Evolutionary conservation across 2,113 vertebrate species (phyloP), one percentile per base, ranked within the genome.

Genomic region (Capricornis sumatraensis): DNA sequence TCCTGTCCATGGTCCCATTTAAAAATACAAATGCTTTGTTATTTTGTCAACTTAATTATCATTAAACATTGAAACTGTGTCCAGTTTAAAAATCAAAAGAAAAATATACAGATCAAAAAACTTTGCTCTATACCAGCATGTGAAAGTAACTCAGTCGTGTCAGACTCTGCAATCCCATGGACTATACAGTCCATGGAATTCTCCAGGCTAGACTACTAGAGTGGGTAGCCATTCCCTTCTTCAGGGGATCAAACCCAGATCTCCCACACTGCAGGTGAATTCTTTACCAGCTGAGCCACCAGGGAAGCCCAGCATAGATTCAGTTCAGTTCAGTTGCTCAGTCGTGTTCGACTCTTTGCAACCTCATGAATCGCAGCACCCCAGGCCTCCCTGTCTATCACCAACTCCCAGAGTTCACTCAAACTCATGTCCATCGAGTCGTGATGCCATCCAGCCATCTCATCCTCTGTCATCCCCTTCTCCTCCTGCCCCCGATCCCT

Each of bases 331-430:
- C 57, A 58, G 57, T 27, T 2, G 57, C 57, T 27, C 57, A 58
- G 23, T 27, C 0, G 10, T 58, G 25, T 58, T 23, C 0, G 23
- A 57, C 23, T 25, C 23, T 25, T 10, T 57, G 55, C 0, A 9
- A 57, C 23, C 23, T 3, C 55, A 2, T 25, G 55, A 57, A 57
- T 57, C 8, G 9, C 55, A 58, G 9, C 23, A 58, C 3, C 0
- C 57, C 57, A 58, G 57, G 1, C 23, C 23, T 57, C 23, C 23
- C 21, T 57, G 55, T 57, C 55, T 1, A 21, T 55, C 53, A 55
- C 53, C 19, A 55, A 21, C 53, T 55, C 19, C 17, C 19, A 0
- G 53, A 55, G 19, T 55, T 55, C 19, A 21, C 19, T 55, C 19
- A 21, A 21, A 55, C 53, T 55, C 53, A 21, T 21, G 53, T 55